Conservation (phyloP, 1,140 invertebrate species). For the Cardiocondyla obscurior region DNA sequence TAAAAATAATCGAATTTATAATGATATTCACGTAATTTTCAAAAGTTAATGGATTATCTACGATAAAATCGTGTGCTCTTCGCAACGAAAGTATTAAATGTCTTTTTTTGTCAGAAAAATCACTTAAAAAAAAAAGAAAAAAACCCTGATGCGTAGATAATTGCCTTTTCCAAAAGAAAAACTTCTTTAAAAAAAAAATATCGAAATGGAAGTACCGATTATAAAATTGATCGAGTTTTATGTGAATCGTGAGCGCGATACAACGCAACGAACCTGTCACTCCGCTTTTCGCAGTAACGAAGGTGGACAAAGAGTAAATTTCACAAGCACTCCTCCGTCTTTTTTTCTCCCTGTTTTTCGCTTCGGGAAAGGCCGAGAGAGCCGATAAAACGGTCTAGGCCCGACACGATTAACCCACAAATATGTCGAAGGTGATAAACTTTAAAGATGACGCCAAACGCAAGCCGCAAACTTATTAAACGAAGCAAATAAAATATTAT, state of each 20-base stretch:
- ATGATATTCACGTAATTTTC: not conserved
- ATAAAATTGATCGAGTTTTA: conserved; percentile 43
- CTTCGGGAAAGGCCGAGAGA: conserved; percentile 47
- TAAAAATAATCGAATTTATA: conserved; percentile 3
- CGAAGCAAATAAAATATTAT: conserved; percentile 6
- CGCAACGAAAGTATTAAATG: not conserved
- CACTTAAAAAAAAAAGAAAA: no score
- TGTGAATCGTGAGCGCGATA: conserved; percentile 9
- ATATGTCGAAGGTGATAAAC: conserved; percentile 65
- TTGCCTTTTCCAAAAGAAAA: not conserved
- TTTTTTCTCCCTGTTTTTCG: not conserved
- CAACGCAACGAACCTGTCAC: conserved; percentile 50
- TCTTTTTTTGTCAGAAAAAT: not conserved
- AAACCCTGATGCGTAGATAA: not conserved
- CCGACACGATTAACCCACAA: conserved; percentile 58
- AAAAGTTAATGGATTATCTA: not conserved
- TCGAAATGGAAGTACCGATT: conserved; percentile 20
- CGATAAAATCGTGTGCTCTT: not conserved
- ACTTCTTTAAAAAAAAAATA: not conserved
- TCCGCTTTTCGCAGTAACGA: conserved; percentile 31
- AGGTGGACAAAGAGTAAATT: conserved; percentile 28
- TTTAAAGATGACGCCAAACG: conserved; percentile 47
- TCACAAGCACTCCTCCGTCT: not conserved
- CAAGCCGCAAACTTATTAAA: conserved; percentile 21
- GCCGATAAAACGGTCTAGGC: conserved; percentile 63